These are phyloP conservation scores for Lepidotrigona ventralis DNA, from an alignment of 1,140 invertebrate genomes.

Conservation along the genomic window DNA sequence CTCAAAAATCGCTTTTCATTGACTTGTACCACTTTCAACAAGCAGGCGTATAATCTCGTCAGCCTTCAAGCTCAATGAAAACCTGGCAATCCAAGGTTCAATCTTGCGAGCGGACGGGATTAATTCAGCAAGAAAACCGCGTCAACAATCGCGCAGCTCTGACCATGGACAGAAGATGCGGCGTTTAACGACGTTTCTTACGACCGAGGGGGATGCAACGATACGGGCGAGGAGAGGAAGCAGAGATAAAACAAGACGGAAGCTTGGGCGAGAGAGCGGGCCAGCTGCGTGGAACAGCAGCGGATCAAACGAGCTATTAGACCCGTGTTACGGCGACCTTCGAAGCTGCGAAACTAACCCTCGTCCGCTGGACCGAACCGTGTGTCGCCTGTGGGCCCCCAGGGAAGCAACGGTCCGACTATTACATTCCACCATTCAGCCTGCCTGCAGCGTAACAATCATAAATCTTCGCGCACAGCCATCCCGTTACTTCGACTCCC, in stretches of 20 bases:
- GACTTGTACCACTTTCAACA: too few relatives aligned
- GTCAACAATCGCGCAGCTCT: not conserved
- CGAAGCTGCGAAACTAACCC: slow-evolving; percentile 53
- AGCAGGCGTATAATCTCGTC: too few relatives aligned
- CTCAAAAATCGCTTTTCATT: too few relatives aligned
- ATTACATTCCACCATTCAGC: slow-evolving; percentile 63
- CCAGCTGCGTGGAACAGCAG: slow-evolving; percentile 53
- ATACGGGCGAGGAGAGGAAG: not conserved
- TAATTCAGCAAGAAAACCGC: not conserved
- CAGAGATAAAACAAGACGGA: slow-evolving; percentile 47
- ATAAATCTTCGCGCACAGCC: slow-evolving; percentile 63
- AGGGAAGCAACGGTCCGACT: slow-evolving; percentile 55
- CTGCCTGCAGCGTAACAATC: slow-evolving; percentile 58
- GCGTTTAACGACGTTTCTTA: slow-evolving; percentile 30
- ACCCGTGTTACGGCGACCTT: slow-evolving; percentile 64
- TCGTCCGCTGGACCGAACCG: slow-evolving; percentile 50
- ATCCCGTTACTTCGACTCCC: slow-evolving; percentile 60
- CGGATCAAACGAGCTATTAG: slow-evolving; percentile 73
- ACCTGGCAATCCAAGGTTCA: not conserved
- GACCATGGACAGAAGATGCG: not conserved
- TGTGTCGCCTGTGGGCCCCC: slow-evolving; percentile 58
- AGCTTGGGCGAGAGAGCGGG: slow-evolving; percentile 55
- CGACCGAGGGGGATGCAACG: not conserved
- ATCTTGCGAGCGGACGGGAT: not conserved
- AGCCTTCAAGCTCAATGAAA: too few relatives aligned